Conservation (phyloP, 2,113 vertebrate genomes). For the Grallaria varia region DNA sequence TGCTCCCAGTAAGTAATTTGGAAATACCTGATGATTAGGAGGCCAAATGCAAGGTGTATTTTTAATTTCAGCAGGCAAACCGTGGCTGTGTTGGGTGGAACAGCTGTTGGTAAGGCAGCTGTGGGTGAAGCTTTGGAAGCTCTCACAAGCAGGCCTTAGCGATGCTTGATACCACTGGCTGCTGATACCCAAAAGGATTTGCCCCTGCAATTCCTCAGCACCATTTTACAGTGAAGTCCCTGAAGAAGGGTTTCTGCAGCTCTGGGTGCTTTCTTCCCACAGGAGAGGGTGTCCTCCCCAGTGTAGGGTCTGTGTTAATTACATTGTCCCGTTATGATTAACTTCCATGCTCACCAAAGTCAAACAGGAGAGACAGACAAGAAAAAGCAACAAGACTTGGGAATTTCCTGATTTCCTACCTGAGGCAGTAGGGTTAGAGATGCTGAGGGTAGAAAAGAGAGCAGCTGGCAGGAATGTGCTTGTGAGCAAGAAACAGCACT, state of each 20-base stretch:
- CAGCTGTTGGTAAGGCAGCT: background rate
- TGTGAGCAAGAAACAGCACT: background rate
- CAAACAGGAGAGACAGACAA: background rate
- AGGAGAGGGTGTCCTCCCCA: background rate
- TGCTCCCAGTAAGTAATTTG: slow-evolving; percentile 41
- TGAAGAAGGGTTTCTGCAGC: background rate
- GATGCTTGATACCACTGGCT: background rate
- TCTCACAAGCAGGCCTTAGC: background rate
- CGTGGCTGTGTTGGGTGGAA: background rate
- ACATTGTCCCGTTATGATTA: rapidly evolving
- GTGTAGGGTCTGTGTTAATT: background rate
- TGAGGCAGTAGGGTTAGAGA: background rate
- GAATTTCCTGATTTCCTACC: background rate
- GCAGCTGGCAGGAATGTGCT: background rate
- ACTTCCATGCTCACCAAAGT: background rate
- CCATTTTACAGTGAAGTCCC: background rate
- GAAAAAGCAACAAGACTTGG: background rate
- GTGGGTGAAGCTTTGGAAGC: background rate
- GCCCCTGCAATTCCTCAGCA: background rate
- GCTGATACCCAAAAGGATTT: background rate
- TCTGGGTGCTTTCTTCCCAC: background rate
- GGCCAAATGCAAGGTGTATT: slow-evolving; percentile 7
- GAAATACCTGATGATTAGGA: slow-evolving; percentile 52
- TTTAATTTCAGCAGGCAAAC: background rate
- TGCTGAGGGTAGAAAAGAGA: background rate